Base-by-base conservation (phyloP, 2,797 vertebrate genomes). In the Gymnoscopelus braueri region DNA sequence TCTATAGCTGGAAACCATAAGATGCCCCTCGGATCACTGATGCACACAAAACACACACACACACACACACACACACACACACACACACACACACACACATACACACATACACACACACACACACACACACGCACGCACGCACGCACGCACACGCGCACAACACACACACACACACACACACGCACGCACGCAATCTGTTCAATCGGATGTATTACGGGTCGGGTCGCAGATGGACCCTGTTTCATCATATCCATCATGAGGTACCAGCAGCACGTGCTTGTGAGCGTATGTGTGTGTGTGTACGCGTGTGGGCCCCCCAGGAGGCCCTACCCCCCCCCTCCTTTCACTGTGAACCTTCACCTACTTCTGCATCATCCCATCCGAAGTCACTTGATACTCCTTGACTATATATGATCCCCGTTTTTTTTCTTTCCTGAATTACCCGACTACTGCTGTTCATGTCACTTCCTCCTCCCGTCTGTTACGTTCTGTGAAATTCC, bases 311-410 rank as follows among this genome's bases (percentile, higher is more conserved):
- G 15, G 57, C 26, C 35, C 35, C 35, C 35, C 35, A 39, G 4
- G 35, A 39, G 35, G 35, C 35, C 35, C 35, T 39, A 39, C 0
- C 7, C 5, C 5, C 5, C 35, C 35, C 35, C 14, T 39, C 23
- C 47, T 35, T 12, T 59, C 47, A 64, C 35, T 29, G 29, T 81
- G 77, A 90, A 80, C 87, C 66, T 83, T 89, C 75, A 84, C 76
- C 81, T 73, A 83, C 23, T 88, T 84, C 62, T 69, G 53, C 55
- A 69, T 57, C 55, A 57, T 50, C 66, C 8, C 19, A 51, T 72
- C 75, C 32, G 58, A 29, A 55, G 74, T 69, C 64, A 74, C 67
- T 49, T 11, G 24, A 71, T 55, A 71, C n/a, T 39, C 35, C 35
- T 8, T 4, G 54, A 26, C 2, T 52, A 8, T 39, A 8, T 39